A percentile compares a stretch with the other conserved stretches of the same genome.
Conservation (phyloP, 2,888 invertebrate genomes). For the Nipponacmea schrenckii region DNA sequence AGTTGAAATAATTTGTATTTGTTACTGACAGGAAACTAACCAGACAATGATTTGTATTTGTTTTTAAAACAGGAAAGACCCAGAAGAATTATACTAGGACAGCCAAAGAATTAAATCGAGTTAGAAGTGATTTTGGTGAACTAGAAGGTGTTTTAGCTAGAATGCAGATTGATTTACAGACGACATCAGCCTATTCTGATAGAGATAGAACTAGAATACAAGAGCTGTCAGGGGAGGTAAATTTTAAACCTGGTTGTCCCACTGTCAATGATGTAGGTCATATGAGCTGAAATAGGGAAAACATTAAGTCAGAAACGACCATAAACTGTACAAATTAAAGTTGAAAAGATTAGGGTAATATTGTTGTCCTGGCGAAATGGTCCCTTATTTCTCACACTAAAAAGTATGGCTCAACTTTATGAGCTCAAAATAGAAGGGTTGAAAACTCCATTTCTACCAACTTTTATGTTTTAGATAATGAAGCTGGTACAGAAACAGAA, state of each 20-base stretch:
- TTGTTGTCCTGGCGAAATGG: too few species aligned
- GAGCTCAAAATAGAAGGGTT: too few species aligned
- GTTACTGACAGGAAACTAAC: not conserved
- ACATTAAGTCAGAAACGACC: too few species aligned
- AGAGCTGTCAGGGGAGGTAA: conserved; percentile 59
- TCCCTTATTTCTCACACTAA: too few species aligned
- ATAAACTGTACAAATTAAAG: too few species aligned
- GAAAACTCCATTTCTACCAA: too few species aligned
- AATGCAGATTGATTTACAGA: conserved; percentile 53
- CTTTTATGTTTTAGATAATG: conserved; percentile 46
- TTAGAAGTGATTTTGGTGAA: conserved; percentile 52
- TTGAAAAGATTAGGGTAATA: too few species aligned
- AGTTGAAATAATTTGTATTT: not conserved
- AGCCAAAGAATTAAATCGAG: conserved; percentile 59
- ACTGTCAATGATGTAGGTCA: too few species aligned
- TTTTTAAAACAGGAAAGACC: conserved; percentile 23
- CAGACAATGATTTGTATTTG: not conserved
- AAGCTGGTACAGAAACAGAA: conserved; percentile 56
- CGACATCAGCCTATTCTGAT: conserved; percentile 46
- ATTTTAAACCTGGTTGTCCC: too few species aligned
- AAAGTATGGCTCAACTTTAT: too few species aligned
- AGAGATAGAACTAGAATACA: conserved; percentile 52
- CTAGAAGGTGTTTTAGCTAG: conserved; percentile 52
- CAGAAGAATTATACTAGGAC: conserved; percentile 58
- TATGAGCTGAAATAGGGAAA: too few species aligned